Base-by-base conservation (phyloP, 2,113 vertebrate species). In the Tyto alba region DNA sequence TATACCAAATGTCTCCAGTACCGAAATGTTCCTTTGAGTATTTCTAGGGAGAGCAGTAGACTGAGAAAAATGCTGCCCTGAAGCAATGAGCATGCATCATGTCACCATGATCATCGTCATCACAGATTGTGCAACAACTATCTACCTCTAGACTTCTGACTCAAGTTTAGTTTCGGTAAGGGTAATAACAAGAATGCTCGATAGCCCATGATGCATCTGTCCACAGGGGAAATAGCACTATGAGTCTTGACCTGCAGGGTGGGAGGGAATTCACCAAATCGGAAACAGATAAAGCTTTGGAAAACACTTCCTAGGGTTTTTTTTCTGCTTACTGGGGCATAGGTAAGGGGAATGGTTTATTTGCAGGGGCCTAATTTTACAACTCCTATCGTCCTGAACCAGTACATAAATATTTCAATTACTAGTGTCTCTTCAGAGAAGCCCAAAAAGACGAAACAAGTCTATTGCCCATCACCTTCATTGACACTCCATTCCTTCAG, bases 41-140 rank as follows among this genome's bases (percentile, higher is more conserved):
- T 89, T 96, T 94, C 87, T 56, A 89, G 87, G 56, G 89, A 96
- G 93, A 93, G 87, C 84, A 85, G 36, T 2, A 91, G 89, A 76
- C 69, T 72, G 77, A 85, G 80, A 59, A 88, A 85, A 96, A 95
- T 69, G 57, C 84, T 96, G 81, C 87, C 91, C 87, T 82, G 75
- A 34, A 88, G 93, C 66, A 7, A 4, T 8, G n/a, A 79, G 45
- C 45, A 1, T 45, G 40, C 36, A 66, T 68, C 11, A 1, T 68
- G 53, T 91, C 81, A 57, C 62, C 3, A 0, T 41, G 74, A 43
- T 19, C 76, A n/a, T 45, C 11, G 0, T 66, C 72, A n/a, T 34
- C 62, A 38, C 66, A 83, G 88, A 84, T 67, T 77, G 66, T 55
- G 72, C 83, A 48, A 47, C 62, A 56, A 75, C 77, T n/a, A 36